Base-by-base conservation (phyloP, 1,140 invertebrate species). In the Saccostrea echinata region DNA sequence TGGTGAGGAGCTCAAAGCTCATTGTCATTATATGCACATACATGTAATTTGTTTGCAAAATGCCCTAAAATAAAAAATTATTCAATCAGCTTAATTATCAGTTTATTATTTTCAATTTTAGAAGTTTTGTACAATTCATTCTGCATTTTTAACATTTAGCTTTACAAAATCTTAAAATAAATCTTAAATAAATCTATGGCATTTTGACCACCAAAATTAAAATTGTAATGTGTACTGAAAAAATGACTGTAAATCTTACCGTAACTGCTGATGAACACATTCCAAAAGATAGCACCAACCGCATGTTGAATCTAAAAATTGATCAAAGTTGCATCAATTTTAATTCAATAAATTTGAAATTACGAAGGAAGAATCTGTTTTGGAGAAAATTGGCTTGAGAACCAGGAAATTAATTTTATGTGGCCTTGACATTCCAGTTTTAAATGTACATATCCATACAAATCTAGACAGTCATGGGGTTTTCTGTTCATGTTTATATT, bases 251-350 rank as follows among this genome's bases (percentile, higher is more conserved):
- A 43, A n/a, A 43, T 43, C 43, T 18, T 91, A 96, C 95, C 55
- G 91, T 92, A 9, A 96, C 33, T 35, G 94, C 95, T 52, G 95
- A 94, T 64, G 92, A 92, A 90, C 94, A 92, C 95, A 96, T 96
- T 84, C 95, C 95, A 92, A 95, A 92, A 51, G 93, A 93, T 30
- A 96, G 90, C 27, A 96, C 95, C 57, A 92, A 87, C 84, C 95
- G 93, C 53, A 95, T 92, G 90, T 96, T 94, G 84, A 94, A 93
- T 81, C 93, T 93, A 82, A 87, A 88, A 86, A 87, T 51, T 53
- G 83, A 88, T 76, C 13, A 4, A 80, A n/a, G 33, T 13, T n/a
- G 13, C 13, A 57, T 18, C 13, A 57, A 57, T 21, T 57, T 16
- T 13, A 8, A 6, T 57, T 57, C 55, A 9, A 21, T 18, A 13